These are phyloP conservation scores for Acromyrmex charruanus DNA, from an alignment of 1,140 invertebrate species.

Conservation along the genomic window DNA sequence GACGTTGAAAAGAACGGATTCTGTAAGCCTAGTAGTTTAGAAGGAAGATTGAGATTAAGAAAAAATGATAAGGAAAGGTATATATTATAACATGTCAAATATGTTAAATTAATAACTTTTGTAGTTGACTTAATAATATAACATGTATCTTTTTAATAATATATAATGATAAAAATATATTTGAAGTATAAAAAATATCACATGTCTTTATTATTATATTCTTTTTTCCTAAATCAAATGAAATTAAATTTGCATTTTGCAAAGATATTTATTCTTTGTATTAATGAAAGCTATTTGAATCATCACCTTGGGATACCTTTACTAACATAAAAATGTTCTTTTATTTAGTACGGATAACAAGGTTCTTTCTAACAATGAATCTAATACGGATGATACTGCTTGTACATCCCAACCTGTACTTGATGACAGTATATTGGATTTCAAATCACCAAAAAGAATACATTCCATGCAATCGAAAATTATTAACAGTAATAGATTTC, in stretches of 20 bases:
- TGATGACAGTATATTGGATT: slow-evolving; percentile 80
- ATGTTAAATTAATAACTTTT: slow-evolving; percentile 13
- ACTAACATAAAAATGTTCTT: background rate
- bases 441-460: slow-evolving; percentile 80
- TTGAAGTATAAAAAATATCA: background rate
- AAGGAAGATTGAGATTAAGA: slow-evolving; percentile 44
- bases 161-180: slow-evolving; percentile 14
- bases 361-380: slow-evolving; percentile 15
- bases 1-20: background rate
- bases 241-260: background rate
- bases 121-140: slow-evolving; percentile 4
- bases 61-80: slow-evolving; percentile 47
- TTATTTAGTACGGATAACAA: slow-evolving; percentile 18
- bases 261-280: slow-evolving; percentile 14
- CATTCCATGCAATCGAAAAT: slow-evolving; percentile 63
- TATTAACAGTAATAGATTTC: slow-evolving; percentile 16
- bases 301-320: background rate
- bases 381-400: background rate
- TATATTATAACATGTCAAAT: background rate
- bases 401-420: background rate
- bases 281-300: background rate
- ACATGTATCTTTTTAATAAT: slow-evolving; percentile 12
- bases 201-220: slow-evolving; percentile 30
- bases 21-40: background rate
- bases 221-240: slow-evolving; percentile 8